phyloP scores from a whole-genome alignment of 1,140 invertebrate genomes.

The Neoseiulus cucumeris region DNA sequence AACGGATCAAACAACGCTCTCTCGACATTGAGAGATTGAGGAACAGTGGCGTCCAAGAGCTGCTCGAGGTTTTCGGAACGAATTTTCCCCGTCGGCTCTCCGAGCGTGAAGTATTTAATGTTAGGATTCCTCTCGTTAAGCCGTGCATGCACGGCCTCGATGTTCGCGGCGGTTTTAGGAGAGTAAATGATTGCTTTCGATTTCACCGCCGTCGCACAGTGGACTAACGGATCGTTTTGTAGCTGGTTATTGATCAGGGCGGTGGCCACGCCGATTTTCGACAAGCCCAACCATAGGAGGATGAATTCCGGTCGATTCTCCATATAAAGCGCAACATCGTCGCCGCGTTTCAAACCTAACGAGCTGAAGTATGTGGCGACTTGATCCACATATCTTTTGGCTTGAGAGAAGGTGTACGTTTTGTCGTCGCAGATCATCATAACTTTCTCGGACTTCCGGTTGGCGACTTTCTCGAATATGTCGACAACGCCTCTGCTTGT shows the following conservation, averaged over 20 bases:
- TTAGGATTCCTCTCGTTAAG: neutral
- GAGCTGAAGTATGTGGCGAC: slow-evolving; percentile 52
- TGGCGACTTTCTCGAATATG: neutral
- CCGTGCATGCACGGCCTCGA: neutral
- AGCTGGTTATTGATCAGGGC: slow-evolving; percentile 26
- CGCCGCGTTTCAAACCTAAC: slow-evolving; percentile 43
- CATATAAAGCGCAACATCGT: slow-evolving; percentile 64
- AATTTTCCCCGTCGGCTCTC: neutral
- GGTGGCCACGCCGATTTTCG: slow-evolving; percentile 24
- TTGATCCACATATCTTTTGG: slow-evolving; percentile 49
- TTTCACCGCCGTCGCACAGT: slow-evolving; percentile 24
- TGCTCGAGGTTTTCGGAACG: neutral
- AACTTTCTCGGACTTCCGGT: neutral
- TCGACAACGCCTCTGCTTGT: neutral
- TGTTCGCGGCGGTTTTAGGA: slow-evolving; percentile 13
- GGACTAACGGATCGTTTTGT: slow-evolving; percentile 21
- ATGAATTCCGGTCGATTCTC: slow-evolving; percentile 61
- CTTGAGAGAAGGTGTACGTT: neutral
- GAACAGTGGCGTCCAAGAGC: neutral
- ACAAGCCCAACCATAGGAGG: slow-evolving; percentile 64
- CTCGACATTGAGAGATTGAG: neutral
- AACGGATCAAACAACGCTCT: slow-evolving; percentile 17
- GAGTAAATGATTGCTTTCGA: slow-evolving; percentile 23
- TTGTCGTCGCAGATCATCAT: neutral
- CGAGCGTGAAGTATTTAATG: neutral